Evolutionary conservation across 2,797 vertebrate genomes (phyloP), one percentile per base, ranked within the genome.

Genomic region (Hemibagrus guttatus): DNA sequence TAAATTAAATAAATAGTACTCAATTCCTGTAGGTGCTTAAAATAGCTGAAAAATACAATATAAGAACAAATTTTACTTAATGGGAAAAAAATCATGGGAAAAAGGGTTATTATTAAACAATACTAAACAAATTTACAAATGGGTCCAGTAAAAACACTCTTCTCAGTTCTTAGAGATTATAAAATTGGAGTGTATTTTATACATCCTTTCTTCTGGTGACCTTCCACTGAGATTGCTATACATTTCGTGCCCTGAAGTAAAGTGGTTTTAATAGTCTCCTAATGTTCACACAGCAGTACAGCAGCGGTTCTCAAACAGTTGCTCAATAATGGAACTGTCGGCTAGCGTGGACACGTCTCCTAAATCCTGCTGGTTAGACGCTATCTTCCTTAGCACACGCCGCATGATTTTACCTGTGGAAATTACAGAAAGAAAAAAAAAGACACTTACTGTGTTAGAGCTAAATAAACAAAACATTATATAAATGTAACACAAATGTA

Each of bases 341-440:
- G 97, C 97, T 91, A 99, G 93, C 8, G 98, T 99, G 83, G 98
- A 99, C 68, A 93, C 92, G 87, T 99, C 98, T 4, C 98, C 98
- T 72, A 99, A 90, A 64, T 99, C 97, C 0, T 87, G 95, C 88
- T 99, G 97, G 6, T 97, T 95, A 46, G 96, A 94, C 88, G 98
- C 98, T 61, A 99, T 98, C 92, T 99, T 97, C 83, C 96, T 95
- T 66, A 99, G 94, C 66, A 99, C 94, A 13, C 98, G 95, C 0
- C 98, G 95, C 96, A 99, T 99, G 90, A 99, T 99, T 95, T 99
- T 99, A 59, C 98, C 98, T 99, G 93, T 39, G 28, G 35, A 49
- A 8, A 21, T 59, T 16, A 54, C 26, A 13, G 3, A 31, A 1
- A 31, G 28, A 23, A 5, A 21, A 16, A 21, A 28, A 56, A 39